These are phyloP conservation scores for Drosophila macrospina DNA, from an alignment of 2,888 invertebrate species.

Conservation along the genomic window DNA sequence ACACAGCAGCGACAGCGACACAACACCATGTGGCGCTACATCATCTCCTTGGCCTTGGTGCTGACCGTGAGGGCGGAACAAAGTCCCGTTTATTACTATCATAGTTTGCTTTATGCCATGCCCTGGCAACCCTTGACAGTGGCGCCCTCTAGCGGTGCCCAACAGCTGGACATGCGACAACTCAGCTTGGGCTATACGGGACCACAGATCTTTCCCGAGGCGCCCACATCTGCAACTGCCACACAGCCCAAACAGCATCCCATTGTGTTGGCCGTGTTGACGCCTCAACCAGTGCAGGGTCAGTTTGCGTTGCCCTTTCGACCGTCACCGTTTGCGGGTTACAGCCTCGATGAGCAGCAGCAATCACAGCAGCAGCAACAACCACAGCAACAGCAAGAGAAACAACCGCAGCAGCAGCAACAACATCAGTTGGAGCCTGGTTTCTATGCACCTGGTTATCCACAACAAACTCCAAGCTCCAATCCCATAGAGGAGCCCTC, in stretches of 20 bases:
- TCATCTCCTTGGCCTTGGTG: slow-evolving; percentile 12
- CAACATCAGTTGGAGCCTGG: slow-evolving; percentile 29
- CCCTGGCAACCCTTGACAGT: slow-evolving; percentile 57
- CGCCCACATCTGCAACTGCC: not conserved
- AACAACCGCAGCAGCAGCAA: not conserved
- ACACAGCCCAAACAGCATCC: slow-evolving; percentile 11
- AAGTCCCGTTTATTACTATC: slow-evolving; percentile 34
- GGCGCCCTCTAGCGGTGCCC: not conserved
- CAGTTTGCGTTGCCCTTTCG: slow-evolving; percentile 66
- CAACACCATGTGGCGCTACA: slow-evolving; percentile 14
- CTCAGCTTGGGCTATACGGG: slow-evolving; percentile 63
- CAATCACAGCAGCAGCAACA: slow-evolving; percentile 12
- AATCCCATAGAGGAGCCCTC: slow-evolving; percentile 23
- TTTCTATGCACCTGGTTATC: slow-evolving; percentile 52
- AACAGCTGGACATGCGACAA: slow-evolving; percentile 23
- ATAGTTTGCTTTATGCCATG: slow-evolving; percentile 51
- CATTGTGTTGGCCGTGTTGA: slow-evolving; percentile 45
- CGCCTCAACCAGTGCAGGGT: slow-evolving; percentile 15
- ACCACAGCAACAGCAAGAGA: slow-evolving; percentile 17
- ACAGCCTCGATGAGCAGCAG: slow-evolving; percentile 48
- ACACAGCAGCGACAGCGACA: not conserved
- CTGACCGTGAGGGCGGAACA: slow-evolving; percentile 11
- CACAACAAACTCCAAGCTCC: not conserved
- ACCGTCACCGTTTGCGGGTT: slow-evolving; percentile 75
- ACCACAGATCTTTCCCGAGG: slow-evolving; percentile 58